Conservation (phyloP, 2,888 invertebrate genomes). For the Gastracanthus pulcherrimus region DNA sequence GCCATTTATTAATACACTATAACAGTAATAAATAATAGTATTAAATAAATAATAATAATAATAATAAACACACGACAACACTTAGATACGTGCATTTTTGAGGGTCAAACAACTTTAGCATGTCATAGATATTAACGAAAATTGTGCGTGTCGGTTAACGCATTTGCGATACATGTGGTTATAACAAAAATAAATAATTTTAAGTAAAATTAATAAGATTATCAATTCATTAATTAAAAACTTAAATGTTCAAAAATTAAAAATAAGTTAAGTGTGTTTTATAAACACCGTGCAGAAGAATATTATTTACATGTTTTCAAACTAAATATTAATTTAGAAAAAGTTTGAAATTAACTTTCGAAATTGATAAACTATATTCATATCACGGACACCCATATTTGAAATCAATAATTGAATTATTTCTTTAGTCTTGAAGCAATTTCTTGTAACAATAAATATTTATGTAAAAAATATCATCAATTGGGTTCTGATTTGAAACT, state of each 20-base stretch:
- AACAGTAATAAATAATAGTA: neutral
- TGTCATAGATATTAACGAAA: conserved; percentile 28
- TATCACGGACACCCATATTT: too few species aligned
- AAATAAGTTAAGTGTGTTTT: conserved; percentile 27
- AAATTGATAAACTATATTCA: too few species aligned
- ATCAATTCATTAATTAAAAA: neutral
- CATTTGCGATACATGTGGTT: conserved; percentile 16
- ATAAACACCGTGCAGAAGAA: conserved; percentile 52
- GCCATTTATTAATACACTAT: neutral
- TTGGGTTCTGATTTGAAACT: too few species aligned
- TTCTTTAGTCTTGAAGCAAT: too few species aligned
- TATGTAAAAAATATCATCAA: too few species aligned
- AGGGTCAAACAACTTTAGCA: conserved; percentile 53
- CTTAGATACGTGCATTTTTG: conserved; percentile 50
- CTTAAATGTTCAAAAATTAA: too few species aligned
- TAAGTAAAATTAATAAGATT: neutral
- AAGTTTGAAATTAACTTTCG: conserved; percentile 21
- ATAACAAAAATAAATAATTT: conserved; percentile 29
- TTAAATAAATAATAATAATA: conserved; percentile 17
- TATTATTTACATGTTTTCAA: conserved; percentile 40
- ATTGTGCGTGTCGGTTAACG: conserved; percentile 30
- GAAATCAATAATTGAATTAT: too few species aligned
- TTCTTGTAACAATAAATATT: too few species aligned
- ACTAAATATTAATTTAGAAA: neutral
- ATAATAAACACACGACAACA: conserved; percentile 44